A percentile compares a stretch with the other conserved stretches of the same genome.
Evolutionary conservation across 2,888 invertebrate genomes (phyloP).

Genomic region (Cheilosia impressa): DNA sequence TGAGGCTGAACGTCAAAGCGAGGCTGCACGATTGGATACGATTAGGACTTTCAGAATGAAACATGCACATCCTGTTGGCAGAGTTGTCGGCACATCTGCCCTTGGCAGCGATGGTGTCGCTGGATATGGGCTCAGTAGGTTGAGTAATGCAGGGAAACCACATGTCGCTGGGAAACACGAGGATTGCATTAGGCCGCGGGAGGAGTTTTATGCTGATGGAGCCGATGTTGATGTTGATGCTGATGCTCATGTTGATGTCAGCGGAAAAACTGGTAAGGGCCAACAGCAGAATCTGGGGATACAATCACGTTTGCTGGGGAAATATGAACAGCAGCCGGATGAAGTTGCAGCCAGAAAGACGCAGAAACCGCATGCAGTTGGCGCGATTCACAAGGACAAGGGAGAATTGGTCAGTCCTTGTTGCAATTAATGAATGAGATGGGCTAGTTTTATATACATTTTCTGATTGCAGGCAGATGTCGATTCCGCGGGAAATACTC

Average conservation of each 20-base stretch:
- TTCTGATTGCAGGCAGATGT: background rate
- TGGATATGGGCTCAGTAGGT: constrained; percentile 21
- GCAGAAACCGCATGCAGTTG: background rate
- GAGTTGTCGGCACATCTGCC: constrained; percentile 13
- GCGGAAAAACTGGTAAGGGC: background rate
- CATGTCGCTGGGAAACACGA: constrained; percentile 53
- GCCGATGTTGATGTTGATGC: constrained; percentile 23
- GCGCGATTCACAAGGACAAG: background rate
- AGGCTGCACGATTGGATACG: constrained; percentile 47
- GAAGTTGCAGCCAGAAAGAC: background rate
- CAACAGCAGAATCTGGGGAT: background rate
- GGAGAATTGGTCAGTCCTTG: constrained; percentile 39
- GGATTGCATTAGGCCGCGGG: constrained; percentile 50
- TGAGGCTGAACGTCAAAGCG: constrained; percentile 39
- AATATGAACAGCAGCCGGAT: constrained; percentile 9
- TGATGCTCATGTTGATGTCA: constrained; percentile 25
- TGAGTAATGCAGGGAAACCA: constrained; percentile 41
- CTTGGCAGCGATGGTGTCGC: background rate
- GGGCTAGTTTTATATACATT: background rate
- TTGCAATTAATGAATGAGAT: background rate
- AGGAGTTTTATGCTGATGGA: constrained; percentile 30
- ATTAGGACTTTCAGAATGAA: constrained; percentile 43
- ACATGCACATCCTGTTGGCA: constrained; percentile 52
- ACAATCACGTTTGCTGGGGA: background rate
- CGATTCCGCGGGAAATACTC: no score